Conservation (phyloP, 2,797 vertebrate genomes). For the Bradypodion ventrale region DNA sequence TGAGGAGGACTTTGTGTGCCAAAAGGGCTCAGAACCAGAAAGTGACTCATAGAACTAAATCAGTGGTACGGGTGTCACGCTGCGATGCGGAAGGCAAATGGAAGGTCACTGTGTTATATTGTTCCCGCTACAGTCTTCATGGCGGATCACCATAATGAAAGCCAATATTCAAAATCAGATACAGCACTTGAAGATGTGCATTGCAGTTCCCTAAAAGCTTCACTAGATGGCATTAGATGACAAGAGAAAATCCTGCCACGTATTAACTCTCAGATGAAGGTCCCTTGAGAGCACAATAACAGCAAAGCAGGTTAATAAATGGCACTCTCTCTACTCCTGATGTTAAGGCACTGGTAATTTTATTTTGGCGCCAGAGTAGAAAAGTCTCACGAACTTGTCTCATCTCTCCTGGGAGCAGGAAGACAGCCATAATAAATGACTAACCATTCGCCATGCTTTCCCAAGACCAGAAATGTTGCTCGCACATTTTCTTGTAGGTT, state of each 20-base stretch:
- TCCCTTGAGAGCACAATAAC: not conserved
- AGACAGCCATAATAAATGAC: not conserved
- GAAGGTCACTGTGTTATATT: too few species aligned
- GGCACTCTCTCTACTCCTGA: not conserved
- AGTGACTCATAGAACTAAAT: too few species aligned
- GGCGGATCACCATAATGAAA: too few species aligned
- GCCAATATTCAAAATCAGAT: too few species aligned
- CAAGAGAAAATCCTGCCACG: not conserved
- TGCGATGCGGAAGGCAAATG: too few species aligned
- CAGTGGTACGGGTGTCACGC: too few species aligned
- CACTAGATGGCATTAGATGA: slow-evolving; percentile 23
- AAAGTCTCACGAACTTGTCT: too few species aligned
- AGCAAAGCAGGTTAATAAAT: not conserved
- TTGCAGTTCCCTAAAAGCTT: not conserved
- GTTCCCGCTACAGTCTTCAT: too few species aligned
- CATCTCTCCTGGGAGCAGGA: not conserved
- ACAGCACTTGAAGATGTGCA: too few species aligned
- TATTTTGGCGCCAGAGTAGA: not conserved
- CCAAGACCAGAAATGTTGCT: not conserved
- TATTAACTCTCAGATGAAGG: not conserved
- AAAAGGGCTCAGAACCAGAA: too few species aligned
- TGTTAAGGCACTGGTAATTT: not conserved
- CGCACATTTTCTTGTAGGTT: too few species aligned
- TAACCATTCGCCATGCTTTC: not conserved
- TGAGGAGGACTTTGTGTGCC: too few species aligned